Base-by-base conservation (phyloP, 2,888 invertebrate genomes). In the Pheosia tremula region DNA sequence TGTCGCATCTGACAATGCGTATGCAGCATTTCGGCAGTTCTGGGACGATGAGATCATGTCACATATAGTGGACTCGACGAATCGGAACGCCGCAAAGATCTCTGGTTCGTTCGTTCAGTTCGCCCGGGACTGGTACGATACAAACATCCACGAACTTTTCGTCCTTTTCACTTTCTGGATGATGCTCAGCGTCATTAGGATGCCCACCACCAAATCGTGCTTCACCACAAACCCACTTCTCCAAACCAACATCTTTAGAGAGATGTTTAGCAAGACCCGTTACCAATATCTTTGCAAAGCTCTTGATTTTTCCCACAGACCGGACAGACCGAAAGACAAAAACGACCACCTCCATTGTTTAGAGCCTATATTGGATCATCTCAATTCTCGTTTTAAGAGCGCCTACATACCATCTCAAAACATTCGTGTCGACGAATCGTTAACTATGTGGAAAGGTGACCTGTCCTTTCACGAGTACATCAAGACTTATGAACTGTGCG, bases 161-260 rank as follows among this genome's bases (percentile, higher is more conserved):
- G n/a, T 13, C 4, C 49, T 49, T 6, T 49, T 49, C 13, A 5
- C 39, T 36, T 55, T 61, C 49, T 49, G 49, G 49, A 49, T 49
- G n/a, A 49, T 49, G 49, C 13, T 49, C 3, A n/a, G 49, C 5
- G n/a, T 49, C 13, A 5, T 49, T 4, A 6, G 5, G 5, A 49
- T 49, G 49, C 49, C 49, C n/a, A 8, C 49, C 11, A 49, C n/a
- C 11, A n/a, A 49, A 5, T 49, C 49, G 4, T 49, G 49, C 6
- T 49, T 49, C 49, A n/a, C n/a, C 49, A 49, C 49, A 1, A 49
- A 49, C n/a, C 49, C 49, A 11, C 49, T 49, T 49, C n/a, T 49
- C 2, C 13, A 11, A 5, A 49, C 49, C n/a, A 13, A n/a, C 11
- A 13, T 13, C 5, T 49, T 49, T 9, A 6, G 49, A 2, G 5